A percentile compares a stretch with the other conserved stretches of the same genome.
phyloP scores from a whole-genome alignment of 1,140 invertebrate genomes.

The Geopemphigus sp. region DNA sequence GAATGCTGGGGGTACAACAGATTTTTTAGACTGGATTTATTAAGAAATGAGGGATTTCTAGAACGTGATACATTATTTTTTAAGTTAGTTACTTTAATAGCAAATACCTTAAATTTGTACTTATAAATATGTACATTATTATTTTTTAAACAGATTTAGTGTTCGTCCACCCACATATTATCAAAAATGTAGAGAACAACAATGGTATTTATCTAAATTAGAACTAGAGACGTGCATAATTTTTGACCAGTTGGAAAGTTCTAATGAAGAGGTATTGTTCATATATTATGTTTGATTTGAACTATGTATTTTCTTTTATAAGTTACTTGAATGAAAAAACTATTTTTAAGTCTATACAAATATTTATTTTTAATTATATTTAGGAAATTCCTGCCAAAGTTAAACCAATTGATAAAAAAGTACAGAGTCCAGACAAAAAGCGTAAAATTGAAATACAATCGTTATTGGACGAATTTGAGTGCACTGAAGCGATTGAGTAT shows the following conservation, averaged over 20 bases:
- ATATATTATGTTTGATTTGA: background rate
- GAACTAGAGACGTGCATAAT: constrained; percentile 35
- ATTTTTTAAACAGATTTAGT: constrained; percentile 69
- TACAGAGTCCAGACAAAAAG: background rate
- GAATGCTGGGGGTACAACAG: constrained; percentile 96
- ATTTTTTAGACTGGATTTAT: constrained; percentile 85
- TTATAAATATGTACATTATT: background rate
- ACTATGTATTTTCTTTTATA: background rate
- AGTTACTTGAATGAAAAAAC: too few species aligned
- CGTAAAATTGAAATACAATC: constrained; percentile 47
- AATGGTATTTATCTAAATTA: constrained; percentile 78
- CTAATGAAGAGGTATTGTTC: constrained; percentile 30
- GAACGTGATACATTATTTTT: constrained; percentile 73
- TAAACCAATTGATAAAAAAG: background rate
- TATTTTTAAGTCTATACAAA: too few species aligned
- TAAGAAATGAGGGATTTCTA: constrained; percentile 86
- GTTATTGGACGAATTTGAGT: constrained; percentile 39
- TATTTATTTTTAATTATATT: background rate
- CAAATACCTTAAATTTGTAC: too few species aligned
- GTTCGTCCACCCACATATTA: constrained; percentile 90
- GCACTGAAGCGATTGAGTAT: constrained; percentile 26
- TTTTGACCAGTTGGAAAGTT: constrained; percentile 23
- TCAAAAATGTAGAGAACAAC: constrained; percentile 87
- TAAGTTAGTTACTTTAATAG: constrained; percentile 57
- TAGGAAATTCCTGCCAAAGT: constrained; percentile 40